Conservation (phyloP, 2,113 vertebrate species). For the Sylvia atricapilla region DNA sequence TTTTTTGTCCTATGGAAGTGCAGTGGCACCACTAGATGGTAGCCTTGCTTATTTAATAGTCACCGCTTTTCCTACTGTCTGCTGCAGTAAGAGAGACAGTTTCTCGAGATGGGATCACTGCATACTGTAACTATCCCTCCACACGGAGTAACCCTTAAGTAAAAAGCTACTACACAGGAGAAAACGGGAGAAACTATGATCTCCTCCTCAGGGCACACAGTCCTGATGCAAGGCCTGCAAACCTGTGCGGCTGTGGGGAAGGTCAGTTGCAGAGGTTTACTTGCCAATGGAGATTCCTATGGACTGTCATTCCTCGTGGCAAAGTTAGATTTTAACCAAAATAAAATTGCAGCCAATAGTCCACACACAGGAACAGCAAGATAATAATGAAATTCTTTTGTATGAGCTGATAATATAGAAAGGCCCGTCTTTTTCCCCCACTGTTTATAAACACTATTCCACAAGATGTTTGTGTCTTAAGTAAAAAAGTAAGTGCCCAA, state of each 20-base stretch:
- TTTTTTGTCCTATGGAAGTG: neutral
- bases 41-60: conserved; percentile 9
- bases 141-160: neutral
- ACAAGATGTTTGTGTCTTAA: neutral
- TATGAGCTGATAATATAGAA: neutral
- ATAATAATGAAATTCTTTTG: neutral
- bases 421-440: neutral
- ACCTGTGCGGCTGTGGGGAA: accelerated
- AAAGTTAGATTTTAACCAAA: neutral
- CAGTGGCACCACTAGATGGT: conserved; percentile 52
- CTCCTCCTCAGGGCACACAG: neutral
- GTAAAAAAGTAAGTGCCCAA: neutral
- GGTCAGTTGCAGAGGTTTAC: neutral
- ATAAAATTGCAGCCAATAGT: neutral
- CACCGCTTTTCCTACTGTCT: neutral
- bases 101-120: neutral
- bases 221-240: neutral
- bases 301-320: neutral
- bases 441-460: neutral
- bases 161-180: neutral
- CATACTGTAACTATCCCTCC: accelerated
- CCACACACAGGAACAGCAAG: neutral
- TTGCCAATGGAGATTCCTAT: neutral
- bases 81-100: neutral
- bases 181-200: neutral